Evolutionary conservation across 1,140 invertebrate species (phyloP).

Genomic region (Anoplolepis gracilipes): DNA sequence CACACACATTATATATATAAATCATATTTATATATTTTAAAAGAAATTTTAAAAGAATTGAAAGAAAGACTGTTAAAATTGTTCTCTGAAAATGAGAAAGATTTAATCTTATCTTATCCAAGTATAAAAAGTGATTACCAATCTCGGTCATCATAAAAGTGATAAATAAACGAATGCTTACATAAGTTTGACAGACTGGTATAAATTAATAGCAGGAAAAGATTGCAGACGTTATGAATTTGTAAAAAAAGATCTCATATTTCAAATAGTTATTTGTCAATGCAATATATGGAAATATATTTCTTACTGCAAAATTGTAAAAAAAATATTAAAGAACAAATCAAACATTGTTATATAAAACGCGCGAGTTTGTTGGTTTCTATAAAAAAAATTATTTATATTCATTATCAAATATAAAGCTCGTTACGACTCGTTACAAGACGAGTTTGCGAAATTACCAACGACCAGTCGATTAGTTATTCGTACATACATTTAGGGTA

Average conservation of each 20-base stretch:
- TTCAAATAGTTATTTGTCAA: not conserved
- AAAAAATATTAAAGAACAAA: not conserved
- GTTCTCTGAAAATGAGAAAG: not conserved
- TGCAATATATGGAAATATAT: not conserved
- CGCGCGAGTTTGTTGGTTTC: not conserved
- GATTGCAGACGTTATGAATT: not conserved
- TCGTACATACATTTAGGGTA: not conserved
- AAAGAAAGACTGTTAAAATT: not conserved
- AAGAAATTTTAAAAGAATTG: not conserved
- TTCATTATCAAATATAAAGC: not conserved
- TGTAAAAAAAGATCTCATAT: not conserved
- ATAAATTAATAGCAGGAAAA: not conserved
- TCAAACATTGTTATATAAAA: not conserved
- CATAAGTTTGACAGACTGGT: not conserved
- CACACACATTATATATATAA: too few relatives aligned
- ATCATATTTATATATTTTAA: too few relatives aligned
- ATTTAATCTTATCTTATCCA: slow-evolving; percentile 26
- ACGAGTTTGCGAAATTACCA: not conserved
- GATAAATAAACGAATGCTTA: not conserved
- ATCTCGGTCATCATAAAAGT: not conserved
- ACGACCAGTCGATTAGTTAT: not conserved
- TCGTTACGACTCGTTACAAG: not conserved
- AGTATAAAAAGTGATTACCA: not conserved
- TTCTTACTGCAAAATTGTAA: not conserved
- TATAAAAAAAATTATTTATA: not conserved